Evolutionary conservation across 2,113 vertebrate genomes (phyloP), one percentile per base, ranked within the genome.

Genomic region (Thermophis baileyi): DNA sequence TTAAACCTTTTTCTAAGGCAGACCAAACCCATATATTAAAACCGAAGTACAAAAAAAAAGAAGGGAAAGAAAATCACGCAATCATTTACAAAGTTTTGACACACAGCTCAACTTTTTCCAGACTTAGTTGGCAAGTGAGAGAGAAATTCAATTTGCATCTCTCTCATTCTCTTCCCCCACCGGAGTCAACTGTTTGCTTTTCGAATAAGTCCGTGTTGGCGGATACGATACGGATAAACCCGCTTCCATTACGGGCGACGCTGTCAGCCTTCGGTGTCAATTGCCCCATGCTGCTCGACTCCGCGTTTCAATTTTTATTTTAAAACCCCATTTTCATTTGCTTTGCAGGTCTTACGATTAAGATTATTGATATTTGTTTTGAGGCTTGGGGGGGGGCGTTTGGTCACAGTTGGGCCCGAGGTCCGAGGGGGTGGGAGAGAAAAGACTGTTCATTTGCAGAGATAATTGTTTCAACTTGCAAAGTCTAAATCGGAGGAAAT

Each of bases 401-500:
- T 90, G 88, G 88, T 49, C 92, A 86, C 88, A 53, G 69, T 40
- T 40, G 51, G 87, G 51, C 24, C 11, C 47, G 4, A 8, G 8
- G 2, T 27, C 27, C 6, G 2, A 49, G 25, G 85, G 5, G 27
- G 25, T 16, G 1, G 9, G 30, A 25, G 49, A 27, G 30, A 85
- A 27, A 44, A 53, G 69, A 22, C 53, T 25, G 14, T 92, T 81
- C 40, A 49, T 92, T 92, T 89, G 46, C 91, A 55, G 51, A 93
- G 88, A 93, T 93, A 93, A 93, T 93, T 93, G 69, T 89, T 88
- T 86, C 88, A 50, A 90, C 88, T 85, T 30, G 69, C 55, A 60
- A 93, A 60, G 74, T 74, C n/a, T 93, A 93, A 93, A 90, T 93
- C 88, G 35, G 49, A 89, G 69, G 92, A 93, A 90, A 93, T 93